Base-by-base conservation (phyloP, 2,888 invertebrate species). In the Phaonia tiefii region DNA sequence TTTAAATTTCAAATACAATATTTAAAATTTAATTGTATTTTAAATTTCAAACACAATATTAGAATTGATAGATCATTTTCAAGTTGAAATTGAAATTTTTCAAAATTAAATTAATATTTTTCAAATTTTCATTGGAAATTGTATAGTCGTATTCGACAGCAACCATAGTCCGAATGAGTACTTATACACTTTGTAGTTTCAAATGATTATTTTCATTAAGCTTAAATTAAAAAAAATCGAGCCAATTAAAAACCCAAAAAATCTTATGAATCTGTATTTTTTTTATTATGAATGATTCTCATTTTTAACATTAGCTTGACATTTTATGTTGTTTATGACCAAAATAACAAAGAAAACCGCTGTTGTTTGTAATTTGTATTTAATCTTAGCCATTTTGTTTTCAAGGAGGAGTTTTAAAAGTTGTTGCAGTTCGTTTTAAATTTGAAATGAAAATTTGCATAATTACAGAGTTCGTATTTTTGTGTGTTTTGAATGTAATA, bases 341-440 rank as follows among this genome's bases (percentile, higher is more conserved):
- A 78, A 81, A 81, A 71, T 84, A 84, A 83, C 83, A 84, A 84
- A 80, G 83, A 82, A 84, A 83, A 80, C 79, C 80, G 82, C 78
- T 79, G 69, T 69, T 77, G 67, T 78, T 67, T 78, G 42, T 58
- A 51, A 72, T 31, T 76, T 74, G 60, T 78, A 69, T 13, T 17
- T 54, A 58, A 67, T 74, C 37, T 58, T 60, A 60, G 51, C n/a
- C n/a, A n/a, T 76, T 80, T 71, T 69, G 1, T 75, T 79, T 63
- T 72, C 51, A 31, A 17, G 49, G 67, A 44, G 51, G 60, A 42
- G 37, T 37, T 75, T 75, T 71, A 37, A n/a, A 65, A 39, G 49
- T 65, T n/a, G n/a, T n/a, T 70, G 20, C 39, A 17, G n/a, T 75
- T 75, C 54, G 44, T 67, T 17, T 13, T 67, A 44, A 77, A 72